Evolutionary conservation across 1,140 invertebrate genomes (phyloP), one percentile per base, ranked within the genome.

Genomic region (Papilio machaon): DNA sequence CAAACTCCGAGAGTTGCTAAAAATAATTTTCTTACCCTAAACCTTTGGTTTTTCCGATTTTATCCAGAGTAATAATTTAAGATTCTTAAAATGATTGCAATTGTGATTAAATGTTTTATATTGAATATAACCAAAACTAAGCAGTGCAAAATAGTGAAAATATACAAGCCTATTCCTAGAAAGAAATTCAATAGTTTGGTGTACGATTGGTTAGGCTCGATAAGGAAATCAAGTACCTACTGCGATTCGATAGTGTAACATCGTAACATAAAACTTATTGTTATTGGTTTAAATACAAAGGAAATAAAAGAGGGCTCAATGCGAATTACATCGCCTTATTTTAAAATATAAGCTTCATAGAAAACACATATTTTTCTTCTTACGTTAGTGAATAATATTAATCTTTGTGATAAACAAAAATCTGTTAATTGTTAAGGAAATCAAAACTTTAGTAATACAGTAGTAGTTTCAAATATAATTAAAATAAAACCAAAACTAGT

Each of bases 1-100:
- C 13, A 76, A 67, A 73, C 52, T 75, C 73, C 64, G 19, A 30
- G 10, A n/a, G 9, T 73, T 58, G 77, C 81, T 77, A 81, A 82
- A 76, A 10, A 47, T 19, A 74, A n/a, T 49, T 74, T 17, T 49
- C n/a, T 49, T 47, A 74, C n/a, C 23, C 10, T 23, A 74, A 74
- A 23, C n/a, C n/a, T n/a, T 35, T 2, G 2, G 15, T 19, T 23
- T 46, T 7, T 15, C 9, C 8, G n/a, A 43, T 13, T 73, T 73
- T 43, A n/a, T 30, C 0, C 73, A 49, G 17, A 7, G 49, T 52
- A 52, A 52, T 2, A n/a, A 54, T 75, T 52, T 52, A 54, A 30
- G 74, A 75, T 8, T 23, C 23, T 30, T 52, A 49, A 74, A 76
- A 54, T 35, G 17, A 76, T 52, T 54, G 17, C 73, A 75, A 30